Base-by-base conservation (phyloP, 2,797 vertebrate genomes). In the Alfaro cultratus region DNA sequence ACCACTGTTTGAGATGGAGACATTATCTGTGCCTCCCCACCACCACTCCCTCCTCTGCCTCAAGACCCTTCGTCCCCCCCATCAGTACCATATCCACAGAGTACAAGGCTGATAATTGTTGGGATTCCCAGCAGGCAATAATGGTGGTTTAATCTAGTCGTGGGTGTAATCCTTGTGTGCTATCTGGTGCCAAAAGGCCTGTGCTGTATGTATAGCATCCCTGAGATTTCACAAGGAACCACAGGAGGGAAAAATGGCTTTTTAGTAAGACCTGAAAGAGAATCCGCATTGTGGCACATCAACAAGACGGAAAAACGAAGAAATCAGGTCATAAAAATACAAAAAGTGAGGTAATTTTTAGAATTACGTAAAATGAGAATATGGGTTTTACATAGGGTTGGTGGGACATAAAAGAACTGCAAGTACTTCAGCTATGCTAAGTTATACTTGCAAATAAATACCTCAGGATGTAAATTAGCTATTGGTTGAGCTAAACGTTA, bases 61-160 rank as follows among this genome's bases (percentile, higher is more conserved):
- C 85, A 47, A 86, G 87, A 89, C 84, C 79, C 83, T 78, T 81
- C 72, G 75, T 83, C 80, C 85, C 81, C 85, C 77, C 80, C 85
- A 84, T 82, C 82, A 73, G 80, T 78, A 83, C 78, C 84, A 88
- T 79, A 87, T 93, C 93, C 91, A 91, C 71, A 74, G 90, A 94
- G 93, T 87, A 86, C 71, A 83, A 85, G 91, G 86, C 89, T 92
- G 93, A 95, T 96, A 95, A 96, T 96, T 95, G 94, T 95, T 90
- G 90, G 88, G 92, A 95, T 93, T 95, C 95, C 94, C 95, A 95
- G 92, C 90, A 94, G 95, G 91, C 86, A 74, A 46, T 82, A 74
- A 86, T 79, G 88, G 87, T 90, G 90, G 91, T 94, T 95, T 95
- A 95, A 96, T 96, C 95, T 94, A 92, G 85, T 91, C 5, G 85